Evolutionary conservation across 2,113 vertebrate genomes (phyloP).

Genomic region (Gracilinanus agilis): DNA sequence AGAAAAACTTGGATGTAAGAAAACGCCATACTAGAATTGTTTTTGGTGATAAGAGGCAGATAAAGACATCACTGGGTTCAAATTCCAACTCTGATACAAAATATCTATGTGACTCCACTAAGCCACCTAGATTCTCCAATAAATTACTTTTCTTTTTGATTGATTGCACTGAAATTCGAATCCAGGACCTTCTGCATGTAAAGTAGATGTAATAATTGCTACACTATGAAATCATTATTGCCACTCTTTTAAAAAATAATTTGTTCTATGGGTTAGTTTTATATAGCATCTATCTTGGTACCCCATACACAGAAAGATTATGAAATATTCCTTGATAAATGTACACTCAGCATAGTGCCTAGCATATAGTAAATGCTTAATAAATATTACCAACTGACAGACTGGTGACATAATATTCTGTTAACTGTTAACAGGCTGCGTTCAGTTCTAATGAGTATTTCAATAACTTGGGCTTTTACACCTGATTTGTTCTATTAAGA

Average conservation of each 20-base stretch:
- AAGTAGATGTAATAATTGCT: slow-evolving; percentile 1
- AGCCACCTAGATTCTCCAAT: too few species aligned
- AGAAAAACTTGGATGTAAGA: neutral
- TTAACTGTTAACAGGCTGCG: neutral
- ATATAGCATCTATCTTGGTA: neutral
- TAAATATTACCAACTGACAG: neutral
- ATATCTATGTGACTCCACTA: neutral
- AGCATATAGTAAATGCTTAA: neutral
- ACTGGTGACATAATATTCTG: neutral
- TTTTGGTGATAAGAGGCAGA: neutral
- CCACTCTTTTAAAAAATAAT: slow-evolving; percentile 10
- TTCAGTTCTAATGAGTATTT: too few species aligned
- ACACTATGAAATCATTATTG: slow-evolving; percentile 20
- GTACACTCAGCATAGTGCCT: slow-evolving; percentile 22
- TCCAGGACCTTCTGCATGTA: too few species aligned
- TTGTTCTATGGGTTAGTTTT: neutral
- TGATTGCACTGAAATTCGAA: too few species aligned
- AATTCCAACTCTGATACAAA: neutral
- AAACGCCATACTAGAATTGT: neutral
- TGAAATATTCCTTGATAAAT: slow-evolving; percentile 40
- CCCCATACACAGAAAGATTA: neutral
- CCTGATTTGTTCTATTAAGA: neutral
- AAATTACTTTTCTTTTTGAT: too few species aligned
- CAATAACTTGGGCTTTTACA: neutral
- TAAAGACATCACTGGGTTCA: neutral